These are phyloP conservation scores for Torymus auratus DNA, from an alignment of 2,888 invertebrate genomes.

Conservation along the genomic window DNA sequence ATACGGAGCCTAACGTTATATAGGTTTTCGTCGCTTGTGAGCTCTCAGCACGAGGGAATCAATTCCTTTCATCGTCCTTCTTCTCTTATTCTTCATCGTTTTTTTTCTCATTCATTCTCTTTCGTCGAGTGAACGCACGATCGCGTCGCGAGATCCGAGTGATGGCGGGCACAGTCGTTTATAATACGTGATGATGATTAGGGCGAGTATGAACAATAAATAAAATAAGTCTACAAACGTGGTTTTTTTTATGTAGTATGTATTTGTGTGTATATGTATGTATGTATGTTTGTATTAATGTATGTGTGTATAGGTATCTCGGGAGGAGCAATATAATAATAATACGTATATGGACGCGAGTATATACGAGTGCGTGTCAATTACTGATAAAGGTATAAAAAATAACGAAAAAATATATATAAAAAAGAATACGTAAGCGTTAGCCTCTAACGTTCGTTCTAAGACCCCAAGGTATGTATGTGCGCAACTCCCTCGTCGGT, in stretches of 20 bases:
- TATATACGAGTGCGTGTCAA: conserved; percentile 53
- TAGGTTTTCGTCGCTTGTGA: conserved; percentile 41
- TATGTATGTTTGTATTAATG: not conserved
- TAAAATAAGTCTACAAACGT: conserved; percentile 57
- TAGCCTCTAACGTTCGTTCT: conserved; percentile 51
- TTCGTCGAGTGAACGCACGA: conserved; percentile 32
- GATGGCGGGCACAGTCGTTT: conserved; percentile 48
- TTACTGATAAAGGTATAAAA: conserved; percentile 55
- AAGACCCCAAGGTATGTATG: conserved; percentile 27
- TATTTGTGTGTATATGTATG: not conserved
- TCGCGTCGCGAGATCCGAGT: conserved; percentile 51
- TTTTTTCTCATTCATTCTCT: conserved; percentile 1
- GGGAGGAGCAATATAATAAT: conserved; percentile 26
- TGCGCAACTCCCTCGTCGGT: conserved; percentile 32
- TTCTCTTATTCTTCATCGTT: conserved; percentile 16
- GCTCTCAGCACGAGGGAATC: conserved; percentile 57
- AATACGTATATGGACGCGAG: conserved; percentile 55
- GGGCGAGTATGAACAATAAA: conserved; percentile 58
- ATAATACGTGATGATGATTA: conserved; percentile 56
- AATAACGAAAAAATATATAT: conserved; percentile 53
- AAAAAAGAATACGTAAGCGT: conserved; percentile 52
- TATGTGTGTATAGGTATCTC: not conserved
- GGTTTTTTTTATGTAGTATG: conserved; percentile 24
- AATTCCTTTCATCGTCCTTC: conserved; percentile 29
- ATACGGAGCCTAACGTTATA: conserved; percentile 51